Percentiles rank a stretch among this genome's conserved stretches.
phyloP scores from a whole-genome alignment of 2,113 vertebrate species.

The Barbus barbus region DNA sequence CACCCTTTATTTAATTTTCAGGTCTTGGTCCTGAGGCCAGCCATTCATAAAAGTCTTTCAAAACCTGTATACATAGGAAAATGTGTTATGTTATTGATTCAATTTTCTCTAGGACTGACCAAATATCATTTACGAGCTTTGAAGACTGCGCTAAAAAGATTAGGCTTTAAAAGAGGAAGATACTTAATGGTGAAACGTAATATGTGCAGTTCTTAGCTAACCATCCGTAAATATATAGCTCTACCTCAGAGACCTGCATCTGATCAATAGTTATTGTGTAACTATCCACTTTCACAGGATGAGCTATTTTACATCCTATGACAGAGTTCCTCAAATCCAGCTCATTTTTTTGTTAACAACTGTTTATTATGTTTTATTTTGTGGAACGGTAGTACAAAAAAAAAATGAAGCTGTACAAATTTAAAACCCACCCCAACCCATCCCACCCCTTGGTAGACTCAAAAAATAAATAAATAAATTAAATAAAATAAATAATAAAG shows the following conservation, averaged over 20 bases:
- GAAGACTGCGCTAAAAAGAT: background rate
- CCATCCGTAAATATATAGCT: background rate
- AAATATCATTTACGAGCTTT: background rate
- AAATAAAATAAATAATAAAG: too few relatives aligned
- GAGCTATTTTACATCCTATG: background rate
- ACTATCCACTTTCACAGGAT: background rate
- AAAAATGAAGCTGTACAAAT: too few relatives aligned
- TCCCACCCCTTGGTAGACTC: too few relatives aligned
- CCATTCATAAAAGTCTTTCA: conserved; percentile 26
- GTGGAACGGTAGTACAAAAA: too few relatives aligned
- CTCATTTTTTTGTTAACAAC: too few relatives aligned
- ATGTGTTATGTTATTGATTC: background rate
- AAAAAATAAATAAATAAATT: too few relatives aligned
- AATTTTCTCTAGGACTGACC: background rate
- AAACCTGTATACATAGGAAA: background rate
- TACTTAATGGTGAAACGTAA: background rate
- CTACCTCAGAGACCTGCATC: background rate
- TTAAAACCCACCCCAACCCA: too few relatives aligned
- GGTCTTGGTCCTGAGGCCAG: conserved; percentile 7
- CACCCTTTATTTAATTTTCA: conserved; percentile 45
- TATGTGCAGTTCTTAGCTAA: background rate
- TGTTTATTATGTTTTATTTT: too few relatives aligned
- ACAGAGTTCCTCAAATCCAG: background rate
- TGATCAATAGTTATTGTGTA: conserved; percentile 1
- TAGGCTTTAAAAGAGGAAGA: background rate